Evolutionary conservation across 2,888 invertebrate genomes (phyloP).

Genomic region (Dioctria linearis): DNA sequence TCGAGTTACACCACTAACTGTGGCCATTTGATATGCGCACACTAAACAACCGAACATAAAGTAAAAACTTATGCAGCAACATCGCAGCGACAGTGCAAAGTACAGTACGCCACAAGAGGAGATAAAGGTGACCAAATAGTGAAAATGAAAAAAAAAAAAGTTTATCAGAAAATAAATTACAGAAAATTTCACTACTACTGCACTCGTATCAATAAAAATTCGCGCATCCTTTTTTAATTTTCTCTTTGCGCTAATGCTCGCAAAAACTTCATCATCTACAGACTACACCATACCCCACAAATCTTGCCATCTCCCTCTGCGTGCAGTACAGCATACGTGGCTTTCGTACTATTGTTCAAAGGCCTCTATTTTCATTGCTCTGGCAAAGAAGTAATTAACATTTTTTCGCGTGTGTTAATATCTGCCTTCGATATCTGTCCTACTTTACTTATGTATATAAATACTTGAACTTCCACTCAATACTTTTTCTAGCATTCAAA

Average conservation of each 20-base stretch:
- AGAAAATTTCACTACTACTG: too few species aligned
- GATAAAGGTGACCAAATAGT: conserved; percentile 46
- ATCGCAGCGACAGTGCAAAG: background rate
- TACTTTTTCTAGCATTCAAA: conserved; percentile 23
- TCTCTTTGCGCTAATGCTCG: conserved; percentile 2
- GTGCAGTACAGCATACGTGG: background rate
- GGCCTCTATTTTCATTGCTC: conserved; percentile 36
- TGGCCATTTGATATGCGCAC: conserved; percentile 44
- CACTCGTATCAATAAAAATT: conserved; percentile 25
- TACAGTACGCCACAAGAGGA: conserved; percentile 41
- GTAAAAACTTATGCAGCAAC: conserved; percentile 29
- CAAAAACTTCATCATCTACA: background rate
- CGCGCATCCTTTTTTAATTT: conserved; percentile 35
- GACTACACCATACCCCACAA: background rate
- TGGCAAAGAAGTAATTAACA: conserved; percentile 45
- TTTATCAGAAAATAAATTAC: too few species aligned
- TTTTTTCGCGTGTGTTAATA: conserved; percentile 43
- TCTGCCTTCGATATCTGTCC: conserved; percentile 44
- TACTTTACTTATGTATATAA: conserved; percentile 41
- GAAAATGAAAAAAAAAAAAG: conserved; percentile 29
- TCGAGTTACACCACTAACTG: conserved; percentile 14
- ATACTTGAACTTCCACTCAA: conserved; percentile 35
- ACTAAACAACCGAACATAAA: conserved; percentile 31
- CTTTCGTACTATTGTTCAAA: conserved; percentile 32
- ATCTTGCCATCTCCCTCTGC: conserved; percentile 14